A percentile compares a stretch with the other conserved stretches of the same genome.
phyloP scores from a whole-genome alignment of 2,113 vertebrate species.

The Phainopepla nitens region DNA sequence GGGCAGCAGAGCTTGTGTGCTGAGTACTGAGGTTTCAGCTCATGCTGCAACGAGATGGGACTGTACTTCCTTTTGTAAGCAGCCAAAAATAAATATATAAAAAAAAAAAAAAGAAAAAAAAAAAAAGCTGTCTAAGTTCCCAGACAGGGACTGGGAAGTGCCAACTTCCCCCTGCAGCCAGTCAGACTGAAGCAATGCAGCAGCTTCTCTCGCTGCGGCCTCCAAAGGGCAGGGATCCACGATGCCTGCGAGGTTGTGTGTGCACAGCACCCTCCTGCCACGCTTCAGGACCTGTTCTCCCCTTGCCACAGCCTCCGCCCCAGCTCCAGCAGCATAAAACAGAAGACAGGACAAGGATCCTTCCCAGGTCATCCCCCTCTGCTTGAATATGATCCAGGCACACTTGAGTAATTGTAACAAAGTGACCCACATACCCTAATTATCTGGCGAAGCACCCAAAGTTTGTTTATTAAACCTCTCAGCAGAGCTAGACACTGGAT shows the following conservation, averaged over 20 bases:
- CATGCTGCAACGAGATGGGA: background rate
- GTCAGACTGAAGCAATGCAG: background rate
- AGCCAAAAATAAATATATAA: constrained; percentile 30
- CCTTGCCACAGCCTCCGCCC: background rate
- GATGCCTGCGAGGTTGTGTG: accelerated
- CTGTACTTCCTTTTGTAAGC: background rate
- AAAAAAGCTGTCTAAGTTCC: background rate
- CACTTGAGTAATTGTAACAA: background rate
- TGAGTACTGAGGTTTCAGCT: background rate
- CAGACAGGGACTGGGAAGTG: constrained; percentile 33
- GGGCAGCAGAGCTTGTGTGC: background rate
- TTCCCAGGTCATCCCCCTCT: background rate
- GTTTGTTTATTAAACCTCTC: background rate
- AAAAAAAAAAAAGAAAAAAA: background rate
- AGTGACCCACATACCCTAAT: background rate
- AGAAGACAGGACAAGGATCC: background rate
- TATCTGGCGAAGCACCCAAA: background rate
- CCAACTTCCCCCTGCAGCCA: background rate
- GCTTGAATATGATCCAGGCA: background rate
- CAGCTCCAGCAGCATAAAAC: accelerated
- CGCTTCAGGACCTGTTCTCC: background rate
- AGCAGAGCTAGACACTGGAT: background rate
- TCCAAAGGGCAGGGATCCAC: background rate
- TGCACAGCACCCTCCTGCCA: background rate
- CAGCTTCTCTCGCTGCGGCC: background rate